A percentile compares a stretch with the other conserved stretches of the same genome.
phyloP scores from a whole-genome alignment of 2,113 vertebrate genomes.

The Dinomys branickii region DNA sequence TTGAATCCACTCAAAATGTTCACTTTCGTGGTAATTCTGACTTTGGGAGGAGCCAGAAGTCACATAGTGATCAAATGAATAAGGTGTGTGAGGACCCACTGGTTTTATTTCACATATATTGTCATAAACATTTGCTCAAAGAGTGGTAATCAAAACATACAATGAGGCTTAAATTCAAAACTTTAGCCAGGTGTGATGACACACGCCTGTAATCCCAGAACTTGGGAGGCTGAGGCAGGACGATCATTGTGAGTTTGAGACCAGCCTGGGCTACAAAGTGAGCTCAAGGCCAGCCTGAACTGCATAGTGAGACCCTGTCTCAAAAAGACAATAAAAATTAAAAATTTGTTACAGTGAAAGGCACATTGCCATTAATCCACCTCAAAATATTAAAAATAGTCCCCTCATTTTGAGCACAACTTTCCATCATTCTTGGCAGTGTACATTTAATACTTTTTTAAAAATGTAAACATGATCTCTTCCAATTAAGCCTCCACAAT shows the following conservation, averaged over 20 bases:
- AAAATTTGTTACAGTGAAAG: not conserved
- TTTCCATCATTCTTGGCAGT: not conserved
- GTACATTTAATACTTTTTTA: not conserved
- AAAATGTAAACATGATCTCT: not conserved
- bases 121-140: not conserved
- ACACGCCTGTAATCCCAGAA: too few species aligned
- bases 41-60: not conserved
- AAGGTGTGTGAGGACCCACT: not conserved
- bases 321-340: too few species aligned
- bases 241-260: too few species aligned
- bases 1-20: not conserved
- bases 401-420: not conserved
- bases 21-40: not conserved
- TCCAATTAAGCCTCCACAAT: not conserved
- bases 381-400: not conserved
- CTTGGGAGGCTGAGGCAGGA: too few species aligned
- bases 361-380: not conserved
- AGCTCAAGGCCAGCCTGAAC: too few species aligned
- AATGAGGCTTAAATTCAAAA: not conserved
- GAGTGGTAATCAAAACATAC: not conserved
- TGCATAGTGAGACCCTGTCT: too few species aligned
- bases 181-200: too few species aligned
- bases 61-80: not conserved
- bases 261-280: too few species aligned
- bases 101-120: not conserved